phyloP scores from a whole-genome alignment of 2,113 vertebrate species.

The Melanocharis versteri region DNA sequence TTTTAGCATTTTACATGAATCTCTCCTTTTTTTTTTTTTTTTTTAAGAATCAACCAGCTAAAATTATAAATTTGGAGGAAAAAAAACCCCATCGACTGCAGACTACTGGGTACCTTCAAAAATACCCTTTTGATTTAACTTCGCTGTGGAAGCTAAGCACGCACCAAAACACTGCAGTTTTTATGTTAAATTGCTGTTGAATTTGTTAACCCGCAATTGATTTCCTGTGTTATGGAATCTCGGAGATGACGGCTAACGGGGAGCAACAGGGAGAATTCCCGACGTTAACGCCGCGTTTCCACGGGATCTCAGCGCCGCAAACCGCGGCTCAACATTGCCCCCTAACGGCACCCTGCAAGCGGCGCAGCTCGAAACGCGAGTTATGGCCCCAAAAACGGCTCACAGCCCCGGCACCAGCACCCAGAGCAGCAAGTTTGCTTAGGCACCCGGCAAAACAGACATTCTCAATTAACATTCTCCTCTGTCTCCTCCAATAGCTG shows the following conservation, averaged over 20 bases:
- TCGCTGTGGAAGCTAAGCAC: slow-evolving; percentile 65
- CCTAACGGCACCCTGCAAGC: slow-evolving; percentile 70
- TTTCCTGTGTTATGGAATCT: slow-evolving; percentile 80
- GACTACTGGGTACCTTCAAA: slow-evolving; percentile 9
- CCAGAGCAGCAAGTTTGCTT: not conserved
- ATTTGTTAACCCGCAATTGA: slow-evolving; percentile 79
- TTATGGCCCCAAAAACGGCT: not conserved
- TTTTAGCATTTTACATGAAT: not conserved
- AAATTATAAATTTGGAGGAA: slow-evolving; percentile 7
- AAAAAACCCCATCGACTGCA: not conserved
- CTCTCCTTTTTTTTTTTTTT: not conserved
- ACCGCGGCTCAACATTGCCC: slow-evolving; percentile 89
- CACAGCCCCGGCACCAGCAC: not conserved
- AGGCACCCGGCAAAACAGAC: not conserved
- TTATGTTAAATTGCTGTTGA: slow-evolving; percentile 79
- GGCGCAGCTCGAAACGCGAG: not conserved
- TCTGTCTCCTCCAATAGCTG: slow-evolving; percentile 59
- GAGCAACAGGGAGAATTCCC: slow-evolving; percentile 77
- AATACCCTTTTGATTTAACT: slow-evolving; percentile 48
- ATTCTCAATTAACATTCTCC: slow-evolving; percentile 32
- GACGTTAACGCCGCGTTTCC: slow-evolving; percentile 68
- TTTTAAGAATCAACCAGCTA: not conserved
- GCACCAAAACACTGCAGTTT: slow-evolving; percentile 65
- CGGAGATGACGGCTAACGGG: slow-evolving; percentile 73
- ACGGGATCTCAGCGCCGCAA: not conserved